A percentile compares a stretch with the other conserved stretches of the same genome.
These are phyloP conservation scores for Lycocorax pyrrhopterus DNA, from an alignment of 2,113 vertebrate genomes.

Conservation along the genomic window DNA sequence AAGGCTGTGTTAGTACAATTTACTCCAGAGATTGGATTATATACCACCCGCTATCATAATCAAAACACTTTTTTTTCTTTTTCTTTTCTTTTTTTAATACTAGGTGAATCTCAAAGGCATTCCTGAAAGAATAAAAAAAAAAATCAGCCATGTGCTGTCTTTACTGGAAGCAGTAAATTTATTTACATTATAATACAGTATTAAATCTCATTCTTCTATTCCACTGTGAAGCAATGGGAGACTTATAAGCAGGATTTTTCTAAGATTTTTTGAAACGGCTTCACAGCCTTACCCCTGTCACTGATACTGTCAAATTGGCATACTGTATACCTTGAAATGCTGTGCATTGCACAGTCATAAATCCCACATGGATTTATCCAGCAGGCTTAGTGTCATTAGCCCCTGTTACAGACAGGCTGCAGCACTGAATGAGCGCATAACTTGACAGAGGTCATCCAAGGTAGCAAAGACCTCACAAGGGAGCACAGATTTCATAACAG, in stretches of 20 bases:
- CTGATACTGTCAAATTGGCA: not conserved
- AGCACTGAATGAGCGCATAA: not conserved
- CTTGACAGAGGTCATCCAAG: slow-evolving; percentile 53
- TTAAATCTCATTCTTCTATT: not conserved
- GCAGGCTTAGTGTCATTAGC: slow-evolving; percentile 21
- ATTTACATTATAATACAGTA: not conserved
- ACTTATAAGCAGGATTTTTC: not conserved
- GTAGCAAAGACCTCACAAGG: slow-evolving; percentile 17
- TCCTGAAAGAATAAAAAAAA: not conserved
- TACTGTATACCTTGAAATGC: not conserved
- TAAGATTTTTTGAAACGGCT: slow-evolving; percentile 1
- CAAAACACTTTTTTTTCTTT: not conserved
- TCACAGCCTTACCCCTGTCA: not conserved
- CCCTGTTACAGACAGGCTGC: not conserved
- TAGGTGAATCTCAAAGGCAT: not conserved
- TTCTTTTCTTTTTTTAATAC: not conserved
- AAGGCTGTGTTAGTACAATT: not conserved
- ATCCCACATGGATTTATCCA: slow-evolving; percentile 27
- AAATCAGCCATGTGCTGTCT: not conserved
- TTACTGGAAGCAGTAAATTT: not conserved
- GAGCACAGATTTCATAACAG: slow-evolving; percentile 18
- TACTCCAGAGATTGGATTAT: not conserved
- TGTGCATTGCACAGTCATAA: not conserved
- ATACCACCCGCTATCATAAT: not conserved
- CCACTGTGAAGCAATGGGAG: not conserved